These are phyloP conservation scores for Drymodes brunneopygia DNA, from an alignment of 2,113 vertebrate species.

Conservation along the genomic window DNA sequence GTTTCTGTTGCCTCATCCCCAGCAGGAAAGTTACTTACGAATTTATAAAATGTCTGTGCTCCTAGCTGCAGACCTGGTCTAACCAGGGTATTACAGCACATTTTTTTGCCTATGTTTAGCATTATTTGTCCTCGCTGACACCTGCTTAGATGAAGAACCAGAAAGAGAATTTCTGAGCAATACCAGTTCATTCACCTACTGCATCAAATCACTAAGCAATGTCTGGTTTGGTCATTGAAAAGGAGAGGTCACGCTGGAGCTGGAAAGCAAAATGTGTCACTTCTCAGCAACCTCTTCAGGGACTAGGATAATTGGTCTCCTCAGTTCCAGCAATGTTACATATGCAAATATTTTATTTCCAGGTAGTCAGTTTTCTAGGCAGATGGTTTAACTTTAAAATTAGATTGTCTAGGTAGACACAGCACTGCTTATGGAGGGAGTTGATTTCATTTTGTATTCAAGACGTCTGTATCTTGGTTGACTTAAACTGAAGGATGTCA, in stretches of 20 bases:
- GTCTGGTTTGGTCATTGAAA: not conserved
- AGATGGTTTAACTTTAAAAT: not conserved
- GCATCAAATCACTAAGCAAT: not conserved
- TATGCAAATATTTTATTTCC: not conserved
- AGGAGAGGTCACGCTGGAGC: not conserved
- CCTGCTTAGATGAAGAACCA: not conserved
- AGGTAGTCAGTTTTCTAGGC: not conserved
- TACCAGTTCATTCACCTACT: not conserved
- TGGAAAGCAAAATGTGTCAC: not conserved
- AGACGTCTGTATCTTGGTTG: not conserved
- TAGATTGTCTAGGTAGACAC: not conserved
- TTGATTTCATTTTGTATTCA: not conserved
- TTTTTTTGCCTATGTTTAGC: not conserved
- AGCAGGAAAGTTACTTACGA: not conserved
- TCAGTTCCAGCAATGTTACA: not conserved
- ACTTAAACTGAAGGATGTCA: not conserved
- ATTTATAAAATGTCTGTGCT: not conserved
- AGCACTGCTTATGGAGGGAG: not conserved
- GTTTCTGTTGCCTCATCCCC: not conserved
- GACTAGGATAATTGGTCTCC: not conserved
- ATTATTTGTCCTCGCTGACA: not conserved
- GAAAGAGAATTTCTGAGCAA: not conserved
- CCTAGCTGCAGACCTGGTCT: not conserved
- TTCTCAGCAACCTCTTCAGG: not conserved
- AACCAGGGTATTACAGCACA: not conserved